Conservation (phyloP, 2,888 invertebrate species). For the Metalampra italica region DNA sequence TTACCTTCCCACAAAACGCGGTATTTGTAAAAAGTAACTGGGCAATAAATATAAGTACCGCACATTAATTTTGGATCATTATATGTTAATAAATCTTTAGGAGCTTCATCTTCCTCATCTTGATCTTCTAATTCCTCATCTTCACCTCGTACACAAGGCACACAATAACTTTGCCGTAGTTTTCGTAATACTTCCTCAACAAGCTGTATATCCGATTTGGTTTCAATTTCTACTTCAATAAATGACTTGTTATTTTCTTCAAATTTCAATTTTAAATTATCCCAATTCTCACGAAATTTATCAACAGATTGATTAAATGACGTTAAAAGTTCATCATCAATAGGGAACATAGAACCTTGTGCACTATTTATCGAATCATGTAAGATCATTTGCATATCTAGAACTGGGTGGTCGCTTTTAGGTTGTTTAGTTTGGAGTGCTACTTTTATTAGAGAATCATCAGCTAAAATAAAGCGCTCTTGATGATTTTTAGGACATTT, state of each 20-base stretch:
- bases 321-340: conserved; percentile 24
- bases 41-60: conserved; percentile 80
- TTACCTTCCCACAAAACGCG: conserved; percentile 81
- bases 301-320: conserved; percentile 44
- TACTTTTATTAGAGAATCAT: conserved; percentile 50
- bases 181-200: conserved; percentile 54
- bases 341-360: conserved; percentile 17
- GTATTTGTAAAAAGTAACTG: conserved; percentile 75
- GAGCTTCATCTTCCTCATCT: conserved; percentile 34
- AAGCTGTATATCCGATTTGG: conserved; percentile 55
- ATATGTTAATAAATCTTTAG: conserved; percentile 38
- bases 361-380: conserved; percentile 26
- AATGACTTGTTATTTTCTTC: conserved; percentile 54
- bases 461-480: conserved; percentile 39
- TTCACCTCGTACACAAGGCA: conserved; percentile 36
- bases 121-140: conserved; percentile 34
- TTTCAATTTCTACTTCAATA: conserved; percentile 66
- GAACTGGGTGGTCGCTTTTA: conserved; percentile 12
- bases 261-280: conserved; percentile 56
- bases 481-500: conserved; percentile 39
- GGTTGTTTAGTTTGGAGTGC: conserved; percentile 32
- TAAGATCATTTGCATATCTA: conserved; percentile 36
- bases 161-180: conserved; percentile 50
- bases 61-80: conserved; percentile 66
- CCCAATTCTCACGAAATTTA: conserved; percentile 58